Evolutionary conservation across 2,797 vertebrate genomes (phyloP), one percentile per base, ranked within the genome.

Genomic region (Chromobotia macracanthus): DNA sequence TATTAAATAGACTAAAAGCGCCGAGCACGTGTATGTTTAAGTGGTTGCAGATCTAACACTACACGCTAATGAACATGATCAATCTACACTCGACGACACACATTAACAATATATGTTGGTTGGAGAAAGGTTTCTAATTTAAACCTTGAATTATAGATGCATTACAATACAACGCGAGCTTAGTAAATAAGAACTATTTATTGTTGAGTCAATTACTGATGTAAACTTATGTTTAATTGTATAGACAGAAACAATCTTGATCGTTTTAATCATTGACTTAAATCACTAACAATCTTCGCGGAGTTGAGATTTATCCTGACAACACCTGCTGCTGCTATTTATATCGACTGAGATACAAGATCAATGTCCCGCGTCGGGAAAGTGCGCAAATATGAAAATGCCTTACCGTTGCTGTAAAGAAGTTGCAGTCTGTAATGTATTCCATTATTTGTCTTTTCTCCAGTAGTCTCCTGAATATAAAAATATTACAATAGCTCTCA

Each of bases 361-460:
- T 79, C 69, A 55, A 58, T 66, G 68, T 53, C 48, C 50, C 51
- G 48, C 68, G 35, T 71, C 51, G 3, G 25, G n/a, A 74, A 48
- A 58, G 77, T 58, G 60, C 35, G 70, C 50, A 50, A 46, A 25
- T 56, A 11, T 67, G 13, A 35, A 72, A 28, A 86, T 16, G 60
- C 58, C 95, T 96, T 92, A 99, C 97, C 97, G 82, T 97, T 99
- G 89, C 97, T 98, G 94, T 97, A 99, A 74, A 99, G 95, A 51
- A 98, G 96, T 92, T 99, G 97, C 70, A 99, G 94, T 86, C 96
- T 95, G 92, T 99, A 99, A 91, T 98, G 96, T 87, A 99, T 98
- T 79, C 97, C 97, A 87, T 99, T 99, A 92, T 99, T 99, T 87
- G 97, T 99, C 94, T 98, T 99, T 90, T 99, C 97, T 77, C 95